Conservation (phyloP, 2,888 invertebrate species). For the Papilio elwesi region DNA sequence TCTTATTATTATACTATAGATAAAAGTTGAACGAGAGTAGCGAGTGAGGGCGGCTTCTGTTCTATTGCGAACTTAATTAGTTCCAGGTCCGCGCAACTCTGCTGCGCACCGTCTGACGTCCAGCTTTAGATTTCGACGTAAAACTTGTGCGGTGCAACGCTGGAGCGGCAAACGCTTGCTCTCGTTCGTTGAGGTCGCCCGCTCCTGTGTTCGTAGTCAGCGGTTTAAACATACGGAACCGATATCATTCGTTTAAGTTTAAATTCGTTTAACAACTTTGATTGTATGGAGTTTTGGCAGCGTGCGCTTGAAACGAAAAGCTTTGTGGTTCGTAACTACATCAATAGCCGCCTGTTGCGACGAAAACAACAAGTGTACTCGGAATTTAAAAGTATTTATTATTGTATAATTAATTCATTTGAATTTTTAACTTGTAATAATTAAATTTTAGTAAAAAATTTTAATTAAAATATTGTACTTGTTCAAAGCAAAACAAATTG, state of each 20-base stretch:
- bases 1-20: not conserved
- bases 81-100: conserved; percentile 35
- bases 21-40: conserved; percentile 4
- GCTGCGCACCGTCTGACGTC: conserved; percentile 8
- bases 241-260: not conserved
- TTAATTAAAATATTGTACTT: not conserved
- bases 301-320: not conserved
- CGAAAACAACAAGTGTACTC: not conserved
- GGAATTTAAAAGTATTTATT: not conserved
- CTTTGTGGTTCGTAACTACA: not conserved
- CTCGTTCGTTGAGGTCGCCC: conserved; percentile 2
- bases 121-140: conserved; percentile 4
- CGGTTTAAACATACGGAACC: not conserved
- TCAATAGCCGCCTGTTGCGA: not conserved
- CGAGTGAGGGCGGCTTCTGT: conserved; percentile 72
- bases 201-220: not conserved
- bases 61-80: conserved; percentile 55
- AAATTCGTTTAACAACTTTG: not conserved
- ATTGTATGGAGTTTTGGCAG: not conserved
- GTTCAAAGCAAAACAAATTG: too few relatives aligned
- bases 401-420: not conserved
- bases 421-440: not conserved
- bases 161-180: not conserved
- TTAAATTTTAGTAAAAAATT: not conserved
- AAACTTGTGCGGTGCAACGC: not conserved